Percentiles rank a stretch among this genome's conserved stretches.
phyloP scores from a whole-genome alignment of 2,797 vertebrate genomes.

The Sciurus carolinensis region DNA sequence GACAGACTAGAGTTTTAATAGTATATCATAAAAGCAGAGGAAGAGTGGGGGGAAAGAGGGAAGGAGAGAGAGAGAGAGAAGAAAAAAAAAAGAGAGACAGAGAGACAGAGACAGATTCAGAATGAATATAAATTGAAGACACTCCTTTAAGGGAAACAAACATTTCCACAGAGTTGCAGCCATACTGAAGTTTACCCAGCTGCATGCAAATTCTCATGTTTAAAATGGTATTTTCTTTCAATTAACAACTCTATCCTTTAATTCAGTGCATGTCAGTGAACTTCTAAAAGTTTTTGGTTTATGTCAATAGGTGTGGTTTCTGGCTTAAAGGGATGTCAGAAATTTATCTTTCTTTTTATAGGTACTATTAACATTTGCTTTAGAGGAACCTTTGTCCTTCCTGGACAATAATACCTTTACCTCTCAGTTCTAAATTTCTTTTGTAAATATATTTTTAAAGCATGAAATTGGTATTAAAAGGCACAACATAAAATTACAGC shows the following conservation, averaged over 20 bases:
- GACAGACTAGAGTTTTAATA: constrained; percentile 13
- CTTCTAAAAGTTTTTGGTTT: constrained; percentile 50
- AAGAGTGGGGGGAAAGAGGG: not conserved
- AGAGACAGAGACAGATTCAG: no score
- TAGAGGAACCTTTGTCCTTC: not conserved
- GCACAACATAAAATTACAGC: not conserved
- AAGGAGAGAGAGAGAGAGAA: not conserved
- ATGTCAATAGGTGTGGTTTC: not conserved
- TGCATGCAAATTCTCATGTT: not conserved
- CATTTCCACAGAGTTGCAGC: not conserved
- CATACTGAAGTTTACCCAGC: not conserved
- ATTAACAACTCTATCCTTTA: not conserved
- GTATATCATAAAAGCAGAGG: not conserved
- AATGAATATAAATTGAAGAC: no score
- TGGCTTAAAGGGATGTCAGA: constrained; percentile 28
- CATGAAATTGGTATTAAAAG: constrained; percentile 34
- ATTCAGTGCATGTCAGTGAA: constrained; percentile 5
- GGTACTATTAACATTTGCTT: not conserved
- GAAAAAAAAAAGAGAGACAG: not conserved
- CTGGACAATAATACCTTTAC: not conserved
- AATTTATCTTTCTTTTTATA: constrained; percentile 25
- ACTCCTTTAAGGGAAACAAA: constrained; percentile 49
- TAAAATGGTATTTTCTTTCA: constrained; percentile 55
- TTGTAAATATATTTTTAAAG: constrained; percentile 31
- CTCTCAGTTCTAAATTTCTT: constrained; percentile 1